Percentiles rank a stretch among this genome's conserved stretches.
These are phyloP conservation scores for Parnassius mnemosyne DNA, from an alignment of 2,888 invertebrate genomes.

Conservation along the genomic window DNA sequence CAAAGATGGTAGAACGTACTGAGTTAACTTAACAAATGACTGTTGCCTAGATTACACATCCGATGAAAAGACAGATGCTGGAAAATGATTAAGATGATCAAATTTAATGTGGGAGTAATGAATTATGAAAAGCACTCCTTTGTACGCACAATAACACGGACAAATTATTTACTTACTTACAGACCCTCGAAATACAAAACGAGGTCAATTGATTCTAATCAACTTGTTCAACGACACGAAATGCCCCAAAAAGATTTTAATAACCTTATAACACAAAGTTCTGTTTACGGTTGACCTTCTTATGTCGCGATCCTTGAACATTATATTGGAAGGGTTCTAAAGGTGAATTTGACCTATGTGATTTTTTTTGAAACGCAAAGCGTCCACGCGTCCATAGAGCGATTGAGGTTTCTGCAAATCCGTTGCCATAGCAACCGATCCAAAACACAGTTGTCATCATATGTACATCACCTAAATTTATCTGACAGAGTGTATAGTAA, in stretches of 20 bases:
- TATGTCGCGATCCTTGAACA: slow-evolving; percentile 1
- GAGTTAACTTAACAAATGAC: too few species aligned
- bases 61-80: too few species aligned
- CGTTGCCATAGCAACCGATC: slow-evolving; percentile 53
- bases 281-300: slow-evolving; percentile 13
- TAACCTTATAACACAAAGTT: slow-evolving; percentile 29
- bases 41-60: too few species aligned
- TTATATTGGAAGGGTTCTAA: slow-evolving; percentile 1
- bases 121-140: too few species aligned
- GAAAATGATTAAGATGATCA: too few species aligned
- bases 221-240: slow-evolving; percentile 27
- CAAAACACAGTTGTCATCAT: slow-evolving; percentile 65
- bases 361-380: slow-evolving; percentile 22
- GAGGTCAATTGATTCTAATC: slow-evolving; percentile 24
- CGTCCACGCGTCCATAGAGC: slow-evolving; percentile 17
- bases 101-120: too few species aligned
- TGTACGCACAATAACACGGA: slow-evolving; percentile 10
- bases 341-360: slow-evolving; percentile 3
- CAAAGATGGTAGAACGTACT: too few species aligned
- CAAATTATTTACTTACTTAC: slow-evolving; percentile 4
- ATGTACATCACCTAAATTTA: slow-evolving; percentile 55
- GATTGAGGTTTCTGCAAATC: slow-evolving; percentile 55
- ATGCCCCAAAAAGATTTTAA: slow-evolving; percentile 28
- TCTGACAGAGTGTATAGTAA: slow-evolving; percentile 29
- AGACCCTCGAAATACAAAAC: slow-evolving; percentile 16